Conservation (phyloP, 1,140 invertebrate genomes). For the Ceratosolen solmsi region DNA sequence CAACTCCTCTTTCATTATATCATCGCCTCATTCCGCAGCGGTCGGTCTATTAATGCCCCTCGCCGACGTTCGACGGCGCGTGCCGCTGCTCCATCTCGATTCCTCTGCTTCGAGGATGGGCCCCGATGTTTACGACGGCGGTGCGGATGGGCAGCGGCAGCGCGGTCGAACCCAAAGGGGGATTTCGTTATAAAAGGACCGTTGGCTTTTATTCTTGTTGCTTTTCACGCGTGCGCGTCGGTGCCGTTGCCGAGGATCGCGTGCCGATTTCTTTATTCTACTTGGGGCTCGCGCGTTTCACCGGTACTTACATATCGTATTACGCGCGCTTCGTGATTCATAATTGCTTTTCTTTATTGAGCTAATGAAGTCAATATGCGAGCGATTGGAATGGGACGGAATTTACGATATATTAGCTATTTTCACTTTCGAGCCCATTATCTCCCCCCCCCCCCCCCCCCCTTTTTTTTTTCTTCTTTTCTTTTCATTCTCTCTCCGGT, state of each 20-base stretch:
- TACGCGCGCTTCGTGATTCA: not conserved
- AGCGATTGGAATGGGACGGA: not conserved
- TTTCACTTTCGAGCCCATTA: not conserved
- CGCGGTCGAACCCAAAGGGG: too few relatives aligned
- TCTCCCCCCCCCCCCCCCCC: too few relatives aligned
- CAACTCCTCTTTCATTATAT: not conserved
- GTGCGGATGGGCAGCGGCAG: not conserved
- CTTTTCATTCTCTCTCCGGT: too few relatives aligned
- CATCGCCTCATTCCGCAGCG: not conserved
- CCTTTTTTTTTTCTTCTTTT: not conserved
- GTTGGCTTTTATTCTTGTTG: conserved; percentile 9
- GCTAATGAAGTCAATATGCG: not conserved
- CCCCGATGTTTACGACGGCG: not conserved
- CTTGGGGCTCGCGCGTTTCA: not conserved
- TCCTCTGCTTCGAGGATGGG: conserved; percentile 33
- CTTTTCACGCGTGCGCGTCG: not conserved
- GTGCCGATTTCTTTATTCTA: not conserved
- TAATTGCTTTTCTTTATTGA: conserved; percentile 13
- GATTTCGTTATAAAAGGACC: conserved; percentile 21
- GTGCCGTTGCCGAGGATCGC: not conserved
- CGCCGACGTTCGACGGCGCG: not conserved
- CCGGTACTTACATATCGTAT: not conserved
- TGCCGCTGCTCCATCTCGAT: conserved; percentile 19
- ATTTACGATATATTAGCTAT: not conserved
- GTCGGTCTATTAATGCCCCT: not conserved